Conservation (phyloP, 2,888 invertebrate genomes). For the Augiades crinisus region DNA sequence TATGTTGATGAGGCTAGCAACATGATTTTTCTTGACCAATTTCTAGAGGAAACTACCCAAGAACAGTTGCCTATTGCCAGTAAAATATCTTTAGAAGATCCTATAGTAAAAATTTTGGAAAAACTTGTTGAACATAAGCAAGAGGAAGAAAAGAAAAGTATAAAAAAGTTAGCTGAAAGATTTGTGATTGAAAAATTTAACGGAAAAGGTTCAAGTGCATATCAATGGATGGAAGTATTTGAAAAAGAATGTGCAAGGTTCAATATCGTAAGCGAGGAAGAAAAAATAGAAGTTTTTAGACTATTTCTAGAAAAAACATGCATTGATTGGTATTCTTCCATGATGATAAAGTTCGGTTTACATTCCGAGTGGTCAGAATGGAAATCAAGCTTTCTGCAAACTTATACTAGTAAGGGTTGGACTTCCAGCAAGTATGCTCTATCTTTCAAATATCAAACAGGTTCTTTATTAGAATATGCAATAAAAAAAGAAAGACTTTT, state of each 20-base stretch:
- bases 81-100: background rate
- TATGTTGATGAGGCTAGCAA: slow-evolving; percentile 32
- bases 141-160: slow-evolving; percentile 29
- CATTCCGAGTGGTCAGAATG: background rate
- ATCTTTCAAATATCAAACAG: background rate
- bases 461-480: background rate
- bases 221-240: slow-evolving; percentile 39
- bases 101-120: slow-evolving; percentile 30
- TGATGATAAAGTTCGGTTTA: background rate
- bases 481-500: background rate
- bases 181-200: slow-evolving; percentile 41
- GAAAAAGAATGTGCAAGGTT: slow-evolving; percentile 39
- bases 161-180: slow-evolving; percentile 35
- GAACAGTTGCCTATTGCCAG: background rate
- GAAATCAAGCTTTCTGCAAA: background rate
- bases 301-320: slow-evolving; percentile 37
- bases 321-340: slow-evolving; percentile 2
- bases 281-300: slow-evolving; percentile 38
- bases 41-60: slow-evolving; percentile 31
- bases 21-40: slow-evolving; percentile 28
- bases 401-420: background rate
- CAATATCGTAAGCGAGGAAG: slow-evolving; percentile 30
- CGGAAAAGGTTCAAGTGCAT: slow-evolving; percentile 33
- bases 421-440: background rate
- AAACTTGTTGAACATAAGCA: slow-evolving; percentile 30